Evolutionary conservation across 2,888 invertebrate genomes (phyloP).

Genomic region (Nemapogon koenigi): DNA sequence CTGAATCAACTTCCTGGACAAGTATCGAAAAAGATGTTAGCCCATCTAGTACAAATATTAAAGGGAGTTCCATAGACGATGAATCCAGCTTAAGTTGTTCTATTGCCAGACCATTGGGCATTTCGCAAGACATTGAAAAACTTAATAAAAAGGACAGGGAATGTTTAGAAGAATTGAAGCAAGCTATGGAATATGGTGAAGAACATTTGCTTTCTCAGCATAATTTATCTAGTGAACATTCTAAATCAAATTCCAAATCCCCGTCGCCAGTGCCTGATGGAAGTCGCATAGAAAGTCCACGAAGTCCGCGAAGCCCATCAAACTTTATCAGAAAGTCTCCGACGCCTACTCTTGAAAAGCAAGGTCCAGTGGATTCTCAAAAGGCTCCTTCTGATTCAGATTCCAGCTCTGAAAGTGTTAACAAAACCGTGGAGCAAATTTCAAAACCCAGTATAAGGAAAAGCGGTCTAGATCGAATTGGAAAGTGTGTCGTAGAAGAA

Average conservation of each 20-base stretch:
- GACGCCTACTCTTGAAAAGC: conserved; percentile 69
- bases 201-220: conserved; percentile 51
- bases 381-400: conserved; percentile 67
- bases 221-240: conserved; percentile 52
- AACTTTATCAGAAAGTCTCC: conserved; percentile 49
- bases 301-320: conserved; percentile 54
- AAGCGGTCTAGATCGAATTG: conserved; percentile 44
- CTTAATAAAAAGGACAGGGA: conserved; percentile 70
- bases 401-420: conserved; percentile 61
- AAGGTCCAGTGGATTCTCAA: conserved; percentile 60
- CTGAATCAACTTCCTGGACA: conserved; percentile 82
- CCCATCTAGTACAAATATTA: conserved; percentile 66
- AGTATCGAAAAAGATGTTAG: conserved; percentile 77
- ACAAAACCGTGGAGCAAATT: conserved; percentile 53
- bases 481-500: conserved; percentile 56
- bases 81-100: conserved; percentile 81
- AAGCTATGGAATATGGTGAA: conserved; percentile 63
- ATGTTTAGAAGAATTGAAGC: conserved; percentile 66
- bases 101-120: conserved; percentile 78
- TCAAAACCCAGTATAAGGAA: conserved; percentile 56
- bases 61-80: conserved; percentile 72
- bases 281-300: conserved; percentile 46
- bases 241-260: conserved; percentile 52
- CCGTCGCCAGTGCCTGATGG: conserved; percentile 44
- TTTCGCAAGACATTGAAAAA: conserved; percentile 75